Conservation (phyloP, 2,797 vertebrate species). For the Sarcoramphus papa region DNA sequence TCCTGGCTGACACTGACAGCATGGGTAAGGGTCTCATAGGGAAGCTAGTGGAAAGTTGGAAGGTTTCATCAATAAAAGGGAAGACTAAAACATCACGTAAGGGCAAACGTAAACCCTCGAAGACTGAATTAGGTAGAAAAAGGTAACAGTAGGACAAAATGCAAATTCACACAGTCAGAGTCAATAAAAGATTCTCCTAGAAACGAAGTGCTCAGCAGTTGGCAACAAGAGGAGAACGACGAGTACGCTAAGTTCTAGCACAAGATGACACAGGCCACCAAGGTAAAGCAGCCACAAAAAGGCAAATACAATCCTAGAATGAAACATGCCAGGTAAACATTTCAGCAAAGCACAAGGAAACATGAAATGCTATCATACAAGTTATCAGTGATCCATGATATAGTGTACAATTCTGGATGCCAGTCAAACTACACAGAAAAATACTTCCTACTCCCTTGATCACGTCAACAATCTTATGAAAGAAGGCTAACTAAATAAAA, state of each 20-base stretch:
- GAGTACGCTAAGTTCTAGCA: accelerated
- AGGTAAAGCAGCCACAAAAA: background rate
- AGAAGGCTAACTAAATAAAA: background rate
- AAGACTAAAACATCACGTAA: accelerated
- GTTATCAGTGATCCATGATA: accelerated
- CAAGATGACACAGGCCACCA: background rate
- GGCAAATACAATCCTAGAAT: background rate
- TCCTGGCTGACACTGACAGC: background rate
- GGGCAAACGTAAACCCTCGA: background rate
- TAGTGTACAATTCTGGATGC: background rate
- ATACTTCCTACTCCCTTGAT: background rate
- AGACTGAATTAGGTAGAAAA: background rate
- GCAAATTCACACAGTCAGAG: background rate
- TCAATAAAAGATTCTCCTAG: background rate
- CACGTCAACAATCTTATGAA: accelerated
- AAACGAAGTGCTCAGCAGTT: accelerated
- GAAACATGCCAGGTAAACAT: background rate
- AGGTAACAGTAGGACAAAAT: background rate
- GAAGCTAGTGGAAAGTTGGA: background rate
- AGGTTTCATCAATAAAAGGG: background rate
- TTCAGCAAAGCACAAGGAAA: background rate
- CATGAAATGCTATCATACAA: background rate
- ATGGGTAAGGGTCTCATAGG: background rate
- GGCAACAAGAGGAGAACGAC: background rate
- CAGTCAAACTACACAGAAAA: background rate